Evolutionary conservation across 2,113 vertebrate species (phyloP).

Genomic region (Melozone crissalis): DNA sequence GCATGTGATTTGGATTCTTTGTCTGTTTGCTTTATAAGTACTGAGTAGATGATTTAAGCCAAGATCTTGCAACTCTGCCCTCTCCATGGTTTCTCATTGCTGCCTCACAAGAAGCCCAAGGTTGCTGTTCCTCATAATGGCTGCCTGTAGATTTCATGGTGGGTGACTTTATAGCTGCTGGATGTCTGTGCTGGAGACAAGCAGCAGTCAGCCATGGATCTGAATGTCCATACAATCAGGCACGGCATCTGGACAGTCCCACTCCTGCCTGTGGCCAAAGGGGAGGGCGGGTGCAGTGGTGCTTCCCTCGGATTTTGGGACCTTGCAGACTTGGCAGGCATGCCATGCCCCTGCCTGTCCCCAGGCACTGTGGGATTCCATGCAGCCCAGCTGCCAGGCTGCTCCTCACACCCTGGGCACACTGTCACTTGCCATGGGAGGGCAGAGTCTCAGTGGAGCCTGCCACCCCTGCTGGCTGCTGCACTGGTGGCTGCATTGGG

Average conservation of each 20-base stretch:
- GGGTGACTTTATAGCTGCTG: background rate
- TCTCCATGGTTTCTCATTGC: background rate
- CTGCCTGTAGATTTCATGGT: background rate
- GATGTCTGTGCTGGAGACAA: background rate
- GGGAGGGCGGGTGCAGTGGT: accelerated
- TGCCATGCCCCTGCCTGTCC: background rate
- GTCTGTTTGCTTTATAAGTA: background rate
- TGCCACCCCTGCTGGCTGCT: background rate
- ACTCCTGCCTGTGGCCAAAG: background rate
- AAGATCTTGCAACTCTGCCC: background rate
- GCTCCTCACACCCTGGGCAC: background rate
- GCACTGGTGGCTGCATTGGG: background rate
- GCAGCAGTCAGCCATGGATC: background rate
- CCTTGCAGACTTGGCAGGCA: background rate
- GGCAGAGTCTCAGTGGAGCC: background rate
- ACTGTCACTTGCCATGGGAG: background rate
- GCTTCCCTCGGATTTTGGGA: background rate
- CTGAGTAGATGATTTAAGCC: background rate
- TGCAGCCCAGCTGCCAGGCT: background rate
- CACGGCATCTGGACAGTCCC: accelerated
- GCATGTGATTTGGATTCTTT: slow-evolving; percentile 18
- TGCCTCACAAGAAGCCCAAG: background rate
- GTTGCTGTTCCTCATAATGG: background rate
- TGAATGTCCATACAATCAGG: background rate
- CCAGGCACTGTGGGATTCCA: accelerated